Base-by-base conservation (phyloP, 2,888 invertebrate genomes). In the Aporophyla nigra region DNA sequence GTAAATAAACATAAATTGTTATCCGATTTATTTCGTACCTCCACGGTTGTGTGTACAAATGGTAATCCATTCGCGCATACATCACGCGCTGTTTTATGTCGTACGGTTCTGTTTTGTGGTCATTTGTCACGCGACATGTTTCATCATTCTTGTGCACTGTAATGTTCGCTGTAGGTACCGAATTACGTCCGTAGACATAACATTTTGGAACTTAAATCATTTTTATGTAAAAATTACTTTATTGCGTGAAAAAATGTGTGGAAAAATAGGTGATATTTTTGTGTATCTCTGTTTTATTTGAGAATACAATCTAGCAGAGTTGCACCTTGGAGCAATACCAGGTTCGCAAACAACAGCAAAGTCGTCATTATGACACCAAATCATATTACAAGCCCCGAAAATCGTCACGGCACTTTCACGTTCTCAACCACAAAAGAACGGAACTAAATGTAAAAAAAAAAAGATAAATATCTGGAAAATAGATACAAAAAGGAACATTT, bases 31-130 rank as follows among this genome's bases (percentile, higher is more conserved):
- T 62, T 85, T 77, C 82, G 66, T 72, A 70, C 40, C 49, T 85
- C 82, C 53, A 56, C 19, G 80, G 54, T 59, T 70, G 75, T 67
- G 54, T 53, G 71, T 72, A 82, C 78, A 76, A 84, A 84, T 85
- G 86, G 78, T 84, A 74, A 85, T 85, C 73, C 83, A 72, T 84
- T 78, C 74, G 62, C 75, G 63, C 78, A 84, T 84, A 85, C 63
- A 85, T 85, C 83, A 84, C 84, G 40, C 33, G 69, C 63, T 85
- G 86, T 85, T 84, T 84, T 85, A 84, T 74, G 68, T 59, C 58
- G 72, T 12, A 73, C 71, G 43, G 62, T 58, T 43, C 67, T 62
- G 78, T 74, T 82, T 84, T 85, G 78, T 68, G 83, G 84, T 76
- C 78, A 85, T 83, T 85, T 85, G 83, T 84, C 78, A 74, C 69